phyloP scores from a whole-genome alignment of 2,113 vertebrate genomes.

The Bungarus multicinctus region DNA sequence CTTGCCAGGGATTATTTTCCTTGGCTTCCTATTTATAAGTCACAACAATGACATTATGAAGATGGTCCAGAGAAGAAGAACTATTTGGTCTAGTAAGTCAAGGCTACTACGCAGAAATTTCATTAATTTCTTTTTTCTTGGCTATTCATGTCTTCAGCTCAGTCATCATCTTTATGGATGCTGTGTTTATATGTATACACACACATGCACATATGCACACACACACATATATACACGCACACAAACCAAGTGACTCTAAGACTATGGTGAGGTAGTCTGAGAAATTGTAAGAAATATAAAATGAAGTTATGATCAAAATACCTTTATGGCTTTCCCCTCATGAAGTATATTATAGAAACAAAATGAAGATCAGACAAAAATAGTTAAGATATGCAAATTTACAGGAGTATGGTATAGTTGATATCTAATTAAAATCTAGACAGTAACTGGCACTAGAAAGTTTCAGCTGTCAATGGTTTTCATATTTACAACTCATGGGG shows the following conservation, averaged over 20 bases:
- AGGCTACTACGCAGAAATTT: background rate
- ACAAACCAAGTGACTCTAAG: background rate
- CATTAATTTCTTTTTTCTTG: background rate
- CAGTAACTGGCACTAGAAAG: background rate
- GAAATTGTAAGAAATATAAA: background rate
- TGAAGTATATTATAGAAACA: background rate
- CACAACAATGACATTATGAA: background rate
- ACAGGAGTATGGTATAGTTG: background rate
- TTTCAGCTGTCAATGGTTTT: background rate
- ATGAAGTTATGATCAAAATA: background rate
- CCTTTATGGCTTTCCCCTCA: background rate
- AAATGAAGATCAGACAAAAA: background rate
- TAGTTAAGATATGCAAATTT: background rate
- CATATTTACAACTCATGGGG: background rate
- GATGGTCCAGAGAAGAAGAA: background rate
- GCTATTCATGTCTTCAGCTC: background rate
- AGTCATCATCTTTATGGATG: background rate
- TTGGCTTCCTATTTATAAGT: background rate
- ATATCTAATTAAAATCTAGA: background rate
- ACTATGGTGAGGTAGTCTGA: background rate
- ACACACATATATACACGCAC: fast-evolving
- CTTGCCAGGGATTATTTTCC: background rate
- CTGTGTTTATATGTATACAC: background rate
- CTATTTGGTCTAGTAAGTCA: background rate
- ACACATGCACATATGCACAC: background rate